Evolutionary conservation across 1,140 invertebrate genomes (phyloP), one percentile per base, ranked within the genome.

Genomic region (Ooceraea biroi): DNA sequence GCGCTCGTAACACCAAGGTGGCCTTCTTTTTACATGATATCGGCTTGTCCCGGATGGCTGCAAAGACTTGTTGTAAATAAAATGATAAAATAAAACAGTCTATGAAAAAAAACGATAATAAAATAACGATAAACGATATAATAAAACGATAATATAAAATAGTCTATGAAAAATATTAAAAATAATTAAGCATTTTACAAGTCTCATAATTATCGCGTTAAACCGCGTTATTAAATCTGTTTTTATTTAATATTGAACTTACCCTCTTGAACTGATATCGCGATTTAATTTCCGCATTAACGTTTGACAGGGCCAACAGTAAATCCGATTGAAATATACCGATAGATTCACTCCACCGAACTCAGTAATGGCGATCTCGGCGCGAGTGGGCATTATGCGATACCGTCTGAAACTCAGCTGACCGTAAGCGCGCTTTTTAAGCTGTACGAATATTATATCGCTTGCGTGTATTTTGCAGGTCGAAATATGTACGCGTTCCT

Each of bases 381-480:
- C 25, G 36, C n/a, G 41, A 27, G 3, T n/a, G 25, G 2, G 22
- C 57, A 12, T 74, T 27, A 27, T 48, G 8, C 11, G 17, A 61
- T 60, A 61, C 27, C n/a, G 5, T 60, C 12, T 46, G 30, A 74
- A 74, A 61, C 60, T 60, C 8, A 7, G 17, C 22, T n/a, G 1
- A 72, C n/a, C 22, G n/a, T 55, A 55, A 52, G 0, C 55, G 65
- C 17, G 25, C 19, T 41, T 27, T 17, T 69, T 55, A 55, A 57
- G 68, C 48, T 36, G 10, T n/a, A 8, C 27, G n/a, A 65, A 66
- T 52, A n/a, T 30, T 11, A 66, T 52, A n/a, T 30, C 17, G 46
- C 11, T 58, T 71, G 63, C 76, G 22, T 69, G 50, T 25, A 57
- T 57, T 52, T 69, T n/a, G 50, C 36, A 46, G 50, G 1, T 57